A percentile compares a stretch with the other conserved stretches of the same genome.
phyloP scores from a whole-genome alignment of 2,888 invertebrate species.

The Encarsia formosa region DNA sequence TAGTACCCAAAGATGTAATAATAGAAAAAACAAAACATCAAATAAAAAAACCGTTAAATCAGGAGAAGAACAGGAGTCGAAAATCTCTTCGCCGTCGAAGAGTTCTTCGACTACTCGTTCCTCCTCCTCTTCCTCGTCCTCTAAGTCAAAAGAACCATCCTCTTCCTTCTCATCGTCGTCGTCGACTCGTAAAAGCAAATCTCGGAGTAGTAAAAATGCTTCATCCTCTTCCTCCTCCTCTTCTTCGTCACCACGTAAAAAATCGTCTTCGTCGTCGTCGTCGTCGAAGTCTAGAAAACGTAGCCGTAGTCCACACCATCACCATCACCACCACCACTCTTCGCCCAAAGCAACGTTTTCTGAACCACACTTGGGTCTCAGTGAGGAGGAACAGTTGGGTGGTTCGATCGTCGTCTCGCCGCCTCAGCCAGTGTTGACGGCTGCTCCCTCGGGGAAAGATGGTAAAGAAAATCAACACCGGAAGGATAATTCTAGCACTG shows the following conservation, averaged over 20 bases:
- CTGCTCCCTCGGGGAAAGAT: too few species aligned
- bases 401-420: constrained; percentile 49
- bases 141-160: neutral
- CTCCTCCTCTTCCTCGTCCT: constrained; percentile 44
- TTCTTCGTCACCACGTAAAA: constrained; percentile 36
- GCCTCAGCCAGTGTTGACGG: constrained; percentile 40
- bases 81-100: constrained; percentile 21
- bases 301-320: constrained; percentile 36
- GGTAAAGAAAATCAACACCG: too few species aligned
- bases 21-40: constrained; percentile 16
- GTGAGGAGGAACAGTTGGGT: constrained; percentile 47
- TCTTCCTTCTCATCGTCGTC: constrained; percentile 35
- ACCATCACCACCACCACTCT: constrained; percentile 25
- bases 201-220: constrained; percentile 28
- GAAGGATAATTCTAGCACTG: too few species aligned
- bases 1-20: constrained; percentile 23
- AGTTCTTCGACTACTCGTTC: constrained; percentile 13
- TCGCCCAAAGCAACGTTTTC: neutral
- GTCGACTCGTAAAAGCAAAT: constrained; percentile 43
- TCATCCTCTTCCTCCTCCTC: constrained; percentile 22
- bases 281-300: constrained; percentile 15
- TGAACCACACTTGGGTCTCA: constrained; percentile 33
- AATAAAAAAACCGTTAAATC: neutral
- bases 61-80: too few species aligned
- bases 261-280: constrained; percentile 22